Percentiles rank a stretch among this genome's conserved stretches.
phyloP scores from a whole-genome alignment of 2,113 vertebrate genomes.

The Oncorhynchus tshawytscha region DNA sequence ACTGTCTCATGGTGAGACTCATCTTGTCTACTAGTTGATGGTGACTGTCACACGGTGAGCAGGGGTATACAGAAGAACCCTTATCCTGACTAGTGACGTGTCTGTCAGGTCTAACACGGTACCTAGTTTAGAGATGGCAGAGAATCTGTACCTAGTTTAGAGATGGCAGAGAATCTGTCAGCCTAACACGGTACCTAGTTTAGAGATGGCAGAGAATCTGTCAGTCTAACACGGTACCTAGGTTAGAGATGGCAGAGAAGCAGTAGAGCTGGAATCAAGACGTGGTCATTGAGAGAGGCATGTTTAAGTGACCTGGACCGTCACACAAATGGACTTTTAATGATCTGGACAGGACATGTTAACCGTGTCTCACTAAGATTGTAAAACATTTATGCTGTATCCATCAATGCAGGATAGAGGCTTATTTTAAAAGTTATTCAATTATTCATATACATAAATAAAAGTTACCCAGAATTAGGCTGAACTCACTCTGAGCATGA shows the following conservation, averaged over 20 bases:
- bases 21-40: no score
- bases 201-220: background rate
- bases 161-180: background rate
- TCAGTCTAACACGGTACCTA: background rate
- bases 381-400: conserved; percentile 76
- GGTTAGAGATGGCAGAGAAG: background rate
- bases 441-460: conserved; percentile 80
- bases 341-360: conserved; percentile 67
- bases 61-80: no score
- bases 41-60: no score
- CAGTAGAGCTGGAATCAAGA: background rate
- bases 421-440: conserved; percentile 73
- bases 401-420: conserved; percentile 70
- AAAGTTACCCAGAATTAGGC: conserved; percentile 65
- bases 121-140: no score
- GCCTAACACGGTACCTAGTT: background rate
- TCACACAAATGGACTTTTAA: conserved; percentile 73
- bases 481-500: conserved; percentile 40
- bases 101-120: no score
- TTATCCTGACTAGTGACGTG: no score
- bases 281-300: conserved; percentile 3
- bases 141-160: no score
- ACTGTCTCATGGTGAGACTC: no score
- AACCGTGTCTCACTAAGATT: conserved; percentile 71
- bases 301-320: conserved; percentile 44